Conservation (phyloP, 2,888 invertebrate genomes). For the Platycnemis pennipes region DNA sequence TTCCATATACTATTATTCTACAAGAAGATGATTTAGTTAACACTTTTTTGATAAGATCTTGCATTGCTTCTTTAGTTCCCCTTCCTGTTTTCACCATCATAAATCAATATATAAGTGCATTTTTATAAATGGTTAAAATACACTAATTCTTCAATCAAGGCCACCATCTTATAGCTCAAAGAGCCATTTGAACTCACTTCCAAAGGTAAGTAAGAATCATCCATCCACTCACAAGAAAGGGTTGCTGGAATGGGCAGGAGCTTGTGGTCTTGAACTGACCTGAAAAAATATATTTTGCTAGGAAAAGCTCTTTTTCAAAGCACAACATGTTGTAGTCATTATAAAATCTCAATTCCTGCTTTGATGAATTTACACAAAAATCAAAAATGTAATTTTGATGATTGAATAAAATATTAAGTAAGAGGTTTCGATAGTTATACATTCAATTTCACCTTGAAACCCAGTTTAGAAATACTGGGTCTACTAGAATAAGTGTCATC, state of each 20-base stretch:
- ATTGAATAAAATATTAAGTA: no score
- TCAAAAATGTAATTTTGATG: no score
- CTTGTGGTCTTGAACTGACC: conserved; percentile 33
- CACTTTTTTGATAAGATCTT: background rate
- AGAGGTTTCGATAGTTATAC: no score
- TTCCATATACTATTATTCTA: background rate
- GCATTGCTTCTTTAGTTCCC: background rate
- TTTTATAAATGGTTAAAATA: background rate
- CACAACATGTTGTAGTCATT: no score
- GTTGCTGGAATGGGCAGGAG: conserved; percentile 49
- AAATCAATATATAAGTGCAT: background rate
- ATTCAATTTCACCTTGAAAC: no score
- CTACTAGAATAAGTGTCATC: no score
- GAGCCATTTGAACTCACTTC: conserved; percentile 36
- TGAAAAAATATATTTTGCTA: background rate
- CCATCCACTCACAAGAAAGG: conserved; percentile 57
- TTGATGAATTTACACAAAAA: no score
- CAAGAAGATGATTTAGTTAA: background rate
- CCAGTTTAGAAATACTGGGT: no score
- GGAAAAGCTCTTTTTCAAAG: no score
- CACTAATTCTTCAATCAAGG: conserved; percentile 44
- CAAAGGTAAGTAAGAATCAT: background rate
- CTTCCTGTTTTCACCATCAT: background rate
- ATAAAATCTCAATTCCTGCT: no score
- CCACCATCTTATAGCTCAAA: conserved; percentile 34